These are phyloP conservation scores for Coelopa pilipes DNA, from an alignment of 2,888 invertebrate genomes.

Conservation along the genomic window DNA sequence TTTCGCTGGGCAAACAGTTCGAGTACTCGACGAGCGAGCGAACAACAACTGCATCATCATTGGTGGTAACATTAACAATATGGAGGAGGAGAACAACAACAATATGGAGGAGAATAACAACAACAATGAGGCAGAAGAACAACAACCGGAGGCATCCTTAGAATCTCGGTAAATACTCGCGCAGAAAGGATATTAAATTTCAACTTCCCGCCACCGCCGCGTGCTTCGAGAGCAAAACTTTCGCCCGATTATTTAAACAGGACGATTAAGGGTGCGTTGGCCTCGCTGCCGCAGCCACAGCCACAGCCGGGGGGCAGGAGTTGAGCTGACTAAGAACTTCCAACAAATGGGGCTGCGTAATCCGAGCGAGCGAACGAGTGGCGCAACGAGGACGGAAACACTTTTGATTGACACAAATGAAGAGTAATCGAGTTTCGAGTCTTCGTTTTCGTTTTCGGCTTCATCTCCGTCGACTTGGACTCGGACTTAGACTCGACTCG, in stretches of 20 bases:
- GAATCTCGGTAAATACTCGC: too few species aligned
- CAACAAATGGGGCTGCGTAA: conserved; percentile 32
- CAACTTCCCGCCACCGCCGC: conserved; percentile 40
- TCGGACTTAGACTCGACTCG: conserved; percentile 30
- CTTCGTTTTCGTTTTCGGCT: not conserved
- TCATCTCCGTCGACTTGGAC: not conserved
- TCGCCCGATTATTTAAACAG: conserved; percentile 55
- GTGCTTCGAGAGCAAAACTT: conserved; percentile 43
- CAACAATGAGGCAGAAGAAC: too few species aligned
- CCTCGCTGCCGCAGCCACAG: not conserved
- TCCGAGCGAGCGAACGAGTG: conserved; percentile 15
- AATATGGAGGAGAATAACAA: too few species aligned
- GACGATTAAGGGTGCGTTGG: conserved; percentile 55
- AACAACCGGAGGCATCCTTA: too few species aligned
- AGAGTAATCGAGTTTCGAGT: conserved; percentile 64
- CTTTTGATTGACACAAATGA: conserved; percentile 66
- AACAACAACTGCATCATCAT: not conserved
- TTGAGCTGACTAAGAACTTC: not conserved
- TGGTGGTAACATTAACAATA: too few species aligned
- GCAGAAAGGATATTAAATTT: conserved; percentile 57
- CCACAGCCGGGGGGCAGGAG: too few species aligned
- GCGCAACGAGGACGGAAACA: conserved; percentile 27
- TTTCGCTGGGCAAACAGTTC: conserved; percentile 31
- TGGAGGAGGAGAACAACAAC: too few species aligned
- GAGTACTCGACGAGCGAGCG: conserved; percentile 9